These are phyloP conservation scores for Galagoides demidoff DNA, from an alignment of 2,797 vertebrate genomes.

Conservation along the genomic window DNA sequence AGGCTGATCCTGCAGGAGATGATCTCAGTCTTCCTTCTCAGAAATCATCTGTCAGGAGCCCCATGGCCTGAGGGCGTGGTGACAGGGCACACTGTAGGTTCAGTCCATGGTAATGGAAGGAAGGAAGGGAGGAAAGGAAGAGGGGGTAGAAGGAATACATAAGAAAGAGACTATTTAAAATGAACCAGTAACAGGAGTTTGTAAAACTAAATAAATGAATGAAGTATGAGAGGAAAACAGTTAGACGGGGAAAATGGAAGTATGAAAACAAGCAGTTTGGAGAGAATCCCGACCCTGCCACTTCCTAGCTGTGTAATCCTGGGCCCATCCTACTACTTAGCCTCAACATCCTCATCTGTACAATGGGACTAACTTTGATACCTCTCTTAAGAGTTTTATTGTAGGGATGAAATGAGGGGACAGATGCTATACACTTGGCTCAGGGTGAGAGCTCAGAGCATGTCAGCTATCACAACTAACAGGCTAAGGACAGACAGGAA, in stretches of 20 bases:
- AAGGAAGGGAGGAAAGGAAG: not conserved
- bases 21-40: not conserved
- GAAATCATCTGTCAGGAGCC: not conserved
- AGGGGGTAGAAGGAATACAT: not conserved
- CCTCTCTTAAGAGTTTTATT: no score
- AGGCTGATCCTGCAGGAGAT: rapidly evolving
- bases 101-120: not conserved
- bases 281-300: not conserved
- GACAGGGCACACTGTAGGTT: not conserved
- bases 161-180: not conserved
- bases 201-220: not conserved
- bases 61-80: rapidly evolving
- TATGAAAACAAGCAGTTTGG: no score
- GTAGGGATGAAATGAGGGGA: not conserved
- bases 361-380: not conserved
- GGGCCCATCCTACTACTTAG: not conserved
- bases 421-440: not conserved
- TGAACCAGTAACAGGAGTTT: not conserved
- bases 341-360: not conserved
- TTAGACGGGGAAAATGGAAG: not conserved
- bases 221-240: not conserved
- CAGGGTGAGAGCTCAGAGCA: no score
- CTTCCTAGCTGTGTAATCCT: not conserved
- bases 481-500: not conserved
- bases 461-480: not conserved